Evolutionary conservation across 1,140 invertebrate species (phyloP).

Genomic region (Pseudomyrmex concolor): DNA sequence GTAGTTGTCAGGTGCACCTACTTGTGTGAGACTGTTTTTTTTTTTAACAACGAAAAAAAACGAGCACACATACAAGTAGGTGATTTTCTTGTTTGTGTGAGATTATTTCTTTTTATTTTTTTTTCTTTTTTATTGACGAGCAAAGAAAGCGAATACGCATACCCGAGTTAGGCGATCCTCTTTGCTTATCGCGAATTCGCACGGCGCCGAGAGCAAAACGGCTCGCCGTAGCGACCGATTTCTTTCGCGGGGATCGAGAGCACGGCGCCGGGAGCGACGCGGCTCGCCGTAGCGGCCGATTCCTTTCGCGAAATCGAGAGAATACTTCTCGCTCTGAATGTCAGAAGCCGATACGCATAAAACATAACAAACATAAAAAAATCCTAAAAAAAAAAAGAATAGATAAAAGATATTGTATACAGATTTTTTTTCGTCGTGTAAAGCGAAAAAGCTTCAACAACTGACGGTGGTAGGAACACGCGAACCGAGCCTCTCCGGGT

Average conservation of each 20-base stretch:
- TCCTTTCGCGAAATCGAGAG: conserved; percentile 23
- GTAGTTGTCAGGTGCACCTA: conserved; percentile 81
- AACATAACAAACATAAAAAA: not conserved
- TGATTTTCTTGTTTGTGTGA: conserved; percentile 58
- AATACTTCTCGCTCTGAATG: not conserved
- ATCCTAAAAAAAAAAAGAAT: not conserved
- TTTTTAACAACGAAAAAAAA: conserved; percentile 59
- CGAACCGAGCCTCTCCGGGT: conserved; percentile 34
- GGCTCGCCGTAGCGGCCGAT: conserved; percentile 23
- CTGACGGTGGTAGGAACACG: not conserved
- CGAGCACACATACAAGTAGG: conserved; percentile 81
- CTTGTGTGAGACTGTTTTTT: conserved; percentile 79
- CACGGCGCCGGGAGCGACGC: conserved; percentile 15
- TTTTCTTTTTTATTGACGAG: no score
- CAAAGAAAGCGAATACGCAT: no score
- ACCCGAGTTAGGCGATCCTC: no score
- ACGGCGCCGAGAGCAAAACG: no score
- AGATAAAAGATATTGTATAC: not conserved
- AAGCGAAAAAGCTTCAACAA: conserved; percentile 38
- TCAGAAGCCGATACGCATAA: no score
- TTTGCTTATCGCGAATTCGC: no score
- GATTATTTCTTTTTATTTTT: no score
- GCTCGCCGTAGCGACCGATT: no score
- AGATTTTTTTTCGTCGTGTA: not conserved
- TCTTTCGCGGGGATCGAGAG: not conserved